A percentile compares a stretch with the other conserved stretches of the same genome.
Conservation (phyloP, 2,888 invertebrate species). For the Psylliodes chrysocephalus region DNA sequence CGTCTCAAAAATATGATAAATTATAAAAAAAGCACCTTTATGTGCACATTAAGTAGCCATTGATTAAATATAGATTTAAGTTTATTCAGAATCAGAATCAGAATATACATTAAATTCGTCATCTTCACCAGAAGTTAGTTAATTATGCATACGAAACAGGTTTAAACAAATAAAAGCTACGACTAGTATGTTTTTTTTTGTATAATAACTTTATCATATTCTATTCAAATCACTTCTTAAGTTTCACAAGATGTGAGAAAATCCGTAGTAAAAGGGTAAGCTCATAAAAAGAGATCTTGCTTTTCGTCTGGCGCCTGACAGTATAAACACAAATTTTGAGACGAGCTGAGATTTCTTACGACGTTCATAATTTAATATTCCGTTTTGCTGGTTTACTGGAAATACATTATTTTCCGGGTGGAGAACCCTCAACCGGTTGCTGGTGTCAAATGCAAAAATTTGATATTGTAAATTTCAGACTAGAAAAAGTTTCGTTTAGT, state of each 20-base stretch:
- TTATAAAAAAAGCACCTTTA: too few relatives aligned
- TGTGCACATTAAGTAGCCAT: too few relatives aligned
- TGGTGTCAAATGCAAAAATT: slow-evolving; percentile 30
- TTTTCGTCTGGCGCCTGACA: slow-evolving; percentile 39
- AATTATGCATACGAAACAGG: too few relatives aligned
- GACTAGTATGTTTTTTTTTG: neutral
- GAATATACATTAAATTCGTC: too few relatives aligned
- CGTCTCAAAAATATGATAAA: too few relatives aligned
- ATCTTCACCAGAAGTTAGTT: too few relatives aligned
- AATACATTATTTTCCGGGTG: slow-evolving; percentile 26
- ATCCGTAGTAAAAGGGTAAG: slow-evolving; percentile 33
- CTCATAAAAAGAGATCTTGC: slow-evolving; percentile 35
- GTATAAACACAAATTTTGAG: slow-evolving; percentile 40
- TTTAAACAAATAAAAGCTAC: too few relatives aligned
- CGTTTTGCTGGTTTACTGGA: slow-evolving; percentile 35
- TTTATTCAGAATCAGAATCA: too few relatives aligned
- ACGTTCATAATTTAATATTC: slow-evolving; percentile 38
- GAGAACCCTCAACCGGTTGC: slow-evolving; percentile 19
- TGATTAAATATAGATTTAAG: too few relatives aligned
- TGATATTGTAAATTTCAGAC: slow-evolving; percentile 31
- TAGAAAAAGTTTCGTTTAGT: slow-evolving; percentile 25
- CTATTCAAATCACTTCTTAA: slow-evolving; percentile 23
- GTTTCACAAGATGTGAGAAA: slow-evolving; percentile 25
- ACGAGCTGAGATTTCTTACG: slow-evolving; percentile 32
- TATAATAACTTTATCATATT: slow-evolving; percentile 18